These are phyloP conservation scores for Lamprotornis superbus DNA, from an alignment of 2,113 vertebrate genomes.

Conservation along the genomic window DNA sequence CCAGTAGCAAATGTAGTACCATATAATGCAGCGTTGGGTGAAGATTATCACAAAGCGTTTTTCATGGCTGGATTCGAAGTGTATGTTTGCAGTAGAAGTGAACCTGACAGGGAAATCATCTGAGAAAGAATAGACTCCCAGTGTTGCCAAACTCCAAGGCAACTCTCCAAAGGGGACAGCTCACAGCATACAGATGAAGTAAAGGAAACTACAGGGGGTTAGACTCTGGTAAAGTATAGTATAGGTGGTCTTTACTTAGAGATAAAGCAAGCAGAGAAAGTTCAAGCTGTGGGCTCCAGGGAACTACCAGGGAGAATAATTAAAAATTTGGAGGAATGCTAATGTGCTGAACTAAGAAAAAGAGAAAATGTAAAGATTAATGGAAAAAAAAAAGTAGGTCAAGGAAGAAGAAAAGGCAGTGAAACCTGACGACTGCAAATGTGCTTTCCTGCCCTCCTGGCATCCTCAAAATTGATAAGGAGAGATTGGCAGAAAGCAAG, in stretches of 20 bases:
- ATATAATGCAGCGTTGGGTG: constrained; percentile 24
- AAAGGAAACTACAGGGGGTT: not conserved
- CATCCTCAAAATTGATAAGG: not conserved
- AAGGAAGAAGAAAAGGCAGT: not conserved
- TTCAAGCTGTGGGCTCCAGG: not conserved
- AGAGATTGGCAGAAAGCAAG: constrained; percentile 1
- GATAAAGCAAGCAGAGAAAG: not conserved
- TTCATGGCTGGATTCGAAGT: constrained; percentile 48
- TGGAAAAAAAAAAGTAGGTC: not conserved
- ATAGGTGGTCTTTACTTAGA: not conserved
- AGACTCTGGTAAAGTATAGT: not conserved
- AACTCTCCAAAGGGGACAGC: not conserved
- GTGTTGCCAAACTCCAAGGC: not conserved
- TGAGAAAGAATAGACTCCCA: not conserved
- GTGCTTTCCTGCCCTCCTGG: not conserved
- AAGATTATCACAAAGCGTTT: not conserved
- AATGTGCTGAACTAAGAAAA: constrained; percentile 4
- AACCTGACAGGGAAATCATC: constrained; percentile 7
- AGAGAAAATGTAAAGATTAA: not conserved
- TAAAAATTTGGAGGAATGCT: constrained; percentile 22
- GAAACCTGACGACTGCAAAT: not conserved
- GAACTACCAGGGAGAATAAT: not conserved
- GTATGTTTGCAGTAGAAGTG: not conserved
- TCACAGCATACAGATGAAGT: not conserved
- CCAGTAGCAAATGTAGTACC: not conserved